A percentile compares a stretch with the other conserved stretches of the same genome.
Conservation (phyloP, 2,888 invertebrate species). For the Phyllotreta cruciferae region DNA sequence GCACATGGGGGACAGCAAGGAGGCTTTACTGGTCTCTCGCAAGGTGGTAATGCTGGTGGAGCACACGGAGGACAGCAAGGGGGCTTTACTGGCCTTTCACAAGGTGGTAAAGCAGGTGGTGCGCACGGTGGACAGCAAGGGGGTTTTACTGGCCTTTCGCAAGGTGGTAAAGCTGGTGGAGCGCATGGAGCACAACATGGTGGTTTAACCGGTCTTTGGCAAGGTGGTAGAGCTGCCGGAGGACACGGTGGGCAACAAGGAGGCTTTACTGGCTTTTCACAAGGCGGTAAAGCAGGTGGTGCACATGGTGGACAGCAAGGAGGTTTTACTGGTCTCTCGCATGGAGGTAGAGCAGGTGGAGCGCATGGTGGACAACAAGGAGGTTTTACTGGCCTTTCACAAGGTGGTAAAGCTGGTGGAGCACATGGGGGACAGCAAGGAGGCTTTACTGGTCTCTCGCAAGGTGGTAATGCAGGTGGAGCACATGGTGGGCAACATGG, state of each 20-base stretch:
- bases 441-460: not conserved
- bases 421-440: slow-evolving; percentile 7
- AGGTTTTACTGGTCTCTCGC: not conserved
- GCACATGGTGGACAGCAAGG: slow-evolving; percentile 15
- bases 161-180: not conserved
- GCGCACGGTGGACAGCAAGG: not conserved
- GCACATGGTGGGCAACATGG: slow-evolving; percentile 13
- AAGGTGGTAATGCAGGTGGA: not conserved
- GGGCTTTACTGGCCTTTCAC: not conserved
- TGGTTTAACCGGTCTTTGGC: not conserved
- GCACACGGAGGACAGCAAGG: not conserved
- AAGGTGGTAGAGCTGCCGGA: slow-evolving; percentile 10
- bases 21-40: not conserved
- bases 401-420: slow-evolving; percentile 5
- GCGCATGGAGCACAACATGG: not conserved
- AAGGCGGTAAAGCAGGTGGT: slow-evolving; percentile 5
- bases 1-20: not conserved
- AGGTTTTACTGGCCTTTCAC: not conserved
- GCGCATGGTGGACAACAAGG: slow-evolving; percentile 14
- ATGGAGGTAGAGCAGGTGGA: slow-evolving; percentile 7
- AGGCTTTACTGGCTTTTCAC: slow-evolving; percentile 1
- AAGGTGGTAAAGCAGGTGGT: not conserved
- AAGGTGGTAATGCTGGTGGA: not conserved
- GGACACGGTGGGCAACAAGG: slow-evolving; percentile 6
- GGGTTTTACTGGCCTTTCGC: not conserved